phyloP scores from a whole-genome alignment of 64 coral and sea anemone species.

The Porites lutea region DNA sequence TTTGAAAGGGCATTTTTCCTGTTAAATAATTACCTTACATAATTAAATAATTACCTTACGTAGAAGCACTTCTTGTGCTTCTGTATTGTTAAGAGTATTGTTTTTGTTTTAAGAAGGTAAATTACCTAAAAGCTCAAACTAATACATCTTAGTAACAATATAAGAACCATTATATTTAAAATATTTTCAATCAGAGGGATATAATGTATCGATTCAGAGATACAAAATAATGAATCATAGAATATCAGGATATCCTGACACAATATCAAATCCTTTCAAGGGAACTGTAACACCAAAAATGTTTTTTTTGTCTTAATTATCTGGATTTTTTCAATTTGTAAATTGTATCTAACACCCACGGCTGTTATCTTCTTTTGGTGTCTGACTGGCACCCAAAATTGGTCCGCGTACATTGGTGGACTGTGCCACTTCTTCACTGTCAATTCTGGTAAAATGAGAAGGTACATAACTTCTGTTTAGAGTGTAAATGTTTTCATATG shows the following conservation, averaged over 20 bases:
- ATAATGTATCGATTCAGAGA: background rate
- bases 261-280: conserved; percentile 25
- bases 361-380: conserved; percentile 2
- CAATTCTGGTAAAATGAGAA: background rate
- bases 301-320: background rate
- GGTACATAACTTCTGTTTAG: conserved; percentile 6
- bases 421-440: conserved; percentile 11
- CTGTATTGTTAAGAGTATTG: no score
- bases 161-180: no score
- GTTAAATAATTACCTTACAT: no score
- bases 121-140: no score
- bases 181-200: no score
- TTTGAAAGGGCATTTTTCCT: no score
- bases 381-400: conserved; percentile 4
- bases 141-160: no score
- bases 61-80: no score
- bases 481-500: conserved; percentile 9
- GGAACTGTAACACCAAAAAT: conserved; percentile 9
- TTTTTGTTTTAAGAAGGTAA: no score
- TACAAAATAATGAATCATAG: background rate
- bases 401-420: background rate
- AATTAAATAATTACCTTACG: no score
- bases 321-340: background rate
- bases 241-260: background rate
- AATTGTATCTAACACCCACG: background rate